Evolutionary conservation across 35 echinoderm and acorn worm genomes (phyloP).

Genomic region (Ptychodera flava): DNA sequence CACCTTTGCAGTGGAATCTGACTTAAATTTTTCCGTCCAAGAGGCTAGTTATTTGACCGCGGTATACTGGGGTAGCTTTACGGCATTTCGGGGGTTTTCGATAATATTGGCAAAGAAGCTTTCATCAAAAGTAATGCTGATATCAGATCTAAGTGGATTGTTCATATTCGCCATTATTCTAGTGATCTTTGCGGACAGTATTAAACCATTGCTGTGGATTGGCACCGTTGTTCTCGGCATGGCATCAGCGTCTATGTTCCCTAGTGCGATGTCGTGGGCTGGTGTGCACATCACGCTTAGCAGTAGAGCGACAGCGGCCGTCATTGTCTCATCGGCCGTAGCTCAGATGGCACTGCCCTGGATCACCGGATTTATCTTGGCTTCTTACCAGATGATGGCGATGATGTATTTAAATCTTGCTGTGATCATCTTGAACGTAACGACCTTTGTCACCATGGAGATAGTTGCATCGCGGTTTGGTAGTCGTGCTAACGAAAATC

Average conservation of each 20-base stretch:
- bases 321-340: background rate
- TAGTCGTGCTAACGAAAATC: no score
- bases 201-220: background rate
- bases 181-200: background rate
- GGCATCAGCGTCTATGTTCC: background rate
- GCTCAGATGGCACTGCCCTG: background rate
- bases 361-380: background rate
- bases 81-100: background rate
- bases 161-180: background rate
- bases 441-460: background rate
- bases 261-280: background rate
- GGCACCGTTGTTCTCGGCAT: background rate
- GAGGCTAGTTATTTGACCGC: background rate
- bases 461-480: background rate
- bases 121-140: background rate
- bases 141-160: background rate
- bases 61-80: background rate
- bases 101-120: background rate
- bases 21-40: background rate
- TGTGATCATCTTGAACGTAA: background rate
- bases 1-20: background rate
- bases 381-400: background rate
- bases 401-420: background rate
- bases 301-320: background rate
- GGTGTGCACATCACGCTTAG: background rate